Percentiles rank a stretch among this genome's conserved stretches.
phyloP scores from a whole-genome alignment of 2,113 vertebrate genomes.

The Motacilla tschutschensis region DNA sequence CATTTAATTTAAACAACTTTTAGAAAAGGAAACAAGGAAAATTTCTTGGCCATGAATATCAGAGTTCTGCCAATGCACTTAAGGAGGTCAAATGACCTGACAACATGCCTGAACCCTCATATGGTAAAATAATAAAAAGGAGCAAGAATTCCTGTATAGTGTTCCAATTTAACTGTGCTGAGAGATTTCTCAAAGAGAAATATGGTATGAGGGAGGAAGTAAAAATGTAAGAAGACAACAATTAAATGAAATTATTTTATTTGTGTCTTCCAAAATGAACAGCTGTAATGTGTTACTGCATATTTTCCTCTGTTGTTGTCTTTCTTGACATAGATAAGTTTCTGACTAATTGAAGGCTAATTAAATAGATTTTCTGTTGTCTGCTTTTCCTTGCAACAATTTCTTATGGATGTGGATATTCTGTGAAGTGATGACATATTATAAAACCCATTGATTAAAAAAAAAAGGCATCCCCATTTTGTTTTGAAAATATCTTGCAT shows the following conservation, averaged over 20 bases:
- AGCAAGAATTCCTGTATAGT: neutral
- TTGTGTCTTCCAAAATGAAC: neutral
- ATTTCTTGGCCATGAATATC: conserved; percentile 2
- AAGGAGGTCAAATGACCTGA: conserved; percentile 53
- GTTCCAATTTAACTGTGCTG: neutral
- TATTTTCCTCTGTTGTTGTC: neutral
- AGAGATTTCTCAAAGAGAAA: conserved; percentile 34
- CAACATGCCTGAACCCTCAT: conserved; percentile 13
- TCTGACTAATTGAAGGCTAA: neutral
- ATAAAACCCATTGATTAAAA: neutral
- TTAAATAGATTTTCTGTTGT: neutral
- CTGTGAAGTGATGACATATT: neutral
- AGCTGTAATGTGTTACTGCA: neutral
- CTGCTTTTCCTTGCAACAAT: neutral
- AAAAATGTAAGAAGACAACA: conserved; percentile 6
- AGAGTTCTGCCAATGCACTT: conserved; percentile 38
- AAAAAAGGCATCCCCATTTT: neutral
- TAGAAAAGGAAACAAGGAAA: conserved; percentile 9
- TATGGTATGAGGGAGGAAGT: neutral
- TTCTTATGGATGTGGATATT: neutral
- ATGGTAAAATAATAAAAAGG: conserved; percentile 51
- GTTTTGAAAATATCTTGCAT: neutral
- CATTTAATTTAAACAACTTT: neutral
- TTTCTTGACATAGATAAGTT: neutral
- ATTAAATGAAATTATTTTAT: neutral